A percentile compares a stretch with the other conserved stretches of the same genome.
Conservation (phyloP, 2,888 invertebrate genomes). For the Hirudinaria manillensis region DNA sequence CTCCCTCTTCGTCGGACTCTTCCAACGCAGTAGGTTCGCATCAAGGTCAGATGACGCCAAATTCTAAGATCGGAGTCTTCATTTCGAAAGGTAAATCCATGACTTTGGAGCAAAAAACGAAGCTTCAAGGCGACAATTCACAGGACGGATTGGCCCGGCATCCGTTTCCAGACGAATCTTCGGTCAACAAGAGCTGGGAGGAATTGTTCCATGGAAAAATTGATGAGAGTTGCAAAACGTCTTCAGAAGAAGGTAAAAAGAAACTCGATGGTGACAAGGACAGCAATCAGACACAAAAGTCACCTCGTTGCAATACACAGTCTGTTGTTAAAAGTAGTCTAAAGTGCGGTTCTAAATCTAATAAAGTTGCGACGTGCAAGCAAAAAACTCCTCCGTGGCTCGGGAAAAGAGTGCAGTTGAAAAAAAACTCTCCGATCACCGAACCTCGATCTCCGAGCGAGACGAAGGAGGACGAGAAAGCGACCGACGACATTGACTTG, state of each 20-base stretch:
- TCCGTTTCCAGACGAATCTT: too few species aligned
- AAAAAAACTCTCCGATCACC: not conserved
- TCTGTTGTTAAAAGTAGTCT: not conserved
- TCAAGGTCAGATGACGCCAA: not conserved
- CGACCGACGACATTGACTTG: not conserved
- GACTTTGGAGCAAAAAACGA: constrained; percentile 9
- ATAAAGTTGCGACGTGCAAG: not conserved
- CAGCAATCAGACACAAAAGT: not conserved
- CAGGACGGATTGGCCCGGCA: too few species aligned
- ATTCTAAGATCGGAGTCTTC: constrained; percentile 15
- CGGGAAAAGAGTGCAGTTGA: not conserved
- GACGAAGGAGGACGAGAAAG: not conserved
- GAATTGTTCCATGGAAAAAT: too few species aligned
- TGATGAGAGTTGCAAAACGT: too few species aligned
- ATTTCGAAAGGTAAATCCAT: constrained; percentile 19
- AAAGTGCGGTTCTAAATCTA: not conserved
- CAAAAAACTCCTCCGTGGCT: constrained; percentile 8
- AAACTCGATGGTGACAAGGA: not conserved
- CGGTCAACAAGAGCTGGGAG: too few species aligned
- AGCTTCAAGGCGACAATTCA: not conserved
- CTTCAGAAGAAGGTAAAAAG: not conserved
- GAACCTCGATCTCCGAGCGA: not conserved
- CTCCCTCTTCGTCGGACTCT: not conserved
- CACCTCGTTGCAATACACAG: too few species aligned
- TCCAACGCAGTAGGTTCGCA: not conserved